Evolutionary conservation across 2,888 invertebrate genomes (phyloP).

Genomic region (Limulus polyphemus): DNA sequence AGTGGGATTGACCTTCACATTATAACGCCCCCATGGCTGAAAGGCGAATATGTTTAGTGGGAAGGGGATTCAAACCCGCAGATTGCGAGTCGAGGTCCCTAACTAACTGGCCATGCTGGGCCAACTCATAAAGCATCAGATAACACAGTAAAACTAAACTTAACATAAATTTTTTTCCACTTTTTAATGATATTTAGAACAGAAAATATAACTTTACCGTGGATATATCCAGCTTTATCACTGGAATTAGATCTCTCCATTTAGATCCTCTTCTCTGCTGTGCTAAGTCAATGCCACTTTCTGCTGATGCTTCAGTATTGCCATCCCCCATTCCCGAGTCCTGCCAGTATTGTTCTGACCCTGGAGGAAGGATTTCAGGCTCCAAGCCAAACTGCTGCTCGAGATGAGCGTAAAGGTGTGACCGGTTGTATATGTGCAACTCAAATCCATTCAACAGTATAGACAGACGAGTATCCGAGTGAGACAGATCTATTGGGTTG

Average conservation of each 20-base stretch:
- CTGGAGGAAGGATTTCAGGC: constrained; percentile 48
- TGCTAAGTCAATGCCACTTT: constrained; percentile 6
- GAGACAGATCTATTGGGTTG: constrained; percentile 65
- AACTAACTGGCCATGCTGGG: too few relatives aligned
- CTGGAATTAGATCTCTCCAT: constrained; percentile 92
- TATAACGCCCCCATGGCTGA: too few relatives aligned
- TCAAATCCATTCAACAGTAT: constrained; percentile 88
- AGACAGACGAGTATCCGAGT: constrained; percentile 81
- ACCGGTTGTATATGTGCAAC: constrained; percentile 86
- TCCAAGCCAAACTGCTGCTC: constrained; percentile 79
- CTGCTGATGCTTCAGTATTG: constrained; percentile 15
- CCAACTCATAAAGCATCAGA: too few relatives aligned
- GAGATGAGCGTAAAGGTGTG: constrained; percentile 67
- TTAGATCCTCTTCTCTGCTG: constrained; percentile 50
- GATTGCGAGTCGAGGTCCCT: too few relatives aligned
- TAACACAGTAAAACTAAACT: not conserved
- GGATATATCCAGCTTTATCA: constrained; percentile 86
- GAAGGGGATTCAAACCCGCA: too few relatives aligned
- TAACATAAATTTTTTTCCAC: not conserved
- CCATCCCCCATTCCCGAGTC: constrained; percentile 18
- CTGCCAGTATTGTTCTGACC: constrained; percentile 22
- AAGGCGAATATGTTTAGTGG: too few relatives aligned
- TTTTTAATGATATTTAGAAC: not conserved
- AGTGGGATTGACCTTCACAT: too few relatives aligned
- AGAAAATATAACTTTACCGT: constrained; percentile 43